A percentile compares a stretch with the other conserved stretches of the same genome.
phyloP scores from a whole-genome alignment of 2,113 vertebrate species.

The Ornithorhynchus anatinus region DNA sequence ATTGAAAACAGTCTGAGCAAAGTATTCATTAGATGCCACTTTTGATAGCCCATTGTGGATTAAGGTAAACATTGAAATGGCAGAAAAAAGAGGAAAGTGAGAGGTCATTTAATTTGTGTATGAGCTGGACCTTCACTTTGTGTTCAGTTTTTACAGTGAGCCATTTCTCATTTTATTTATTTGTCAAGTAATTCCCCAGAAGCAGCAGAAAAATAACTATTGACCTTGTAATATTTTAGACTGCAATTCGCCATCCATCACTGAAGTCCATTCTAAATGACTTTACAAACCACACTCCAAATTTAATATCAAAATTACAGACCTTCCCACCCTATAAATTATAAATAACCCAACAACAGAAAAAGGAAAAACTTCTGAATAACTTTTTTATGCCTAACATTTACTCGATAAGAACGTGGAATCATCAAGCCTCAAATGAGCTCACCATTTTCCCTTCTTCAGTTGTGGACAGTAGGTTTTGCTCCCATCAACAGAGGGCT shows the following conservation, averaged over 20 bases:
- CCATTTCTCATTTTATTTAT: constrained; percentile 24
- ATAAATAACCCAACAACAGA: constrained; percentile 4
- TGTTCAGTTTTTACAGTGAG: not conserved
- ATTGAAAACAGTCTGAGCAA: not conserved
- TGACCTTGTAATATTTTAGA: constrained; percentile 16
- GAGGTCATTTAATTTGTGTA: constrained; percentile 24
- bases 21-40: not conserved
- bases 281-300: constrained; percentile 30
- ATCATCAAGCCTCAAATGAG: no score
- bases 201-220: constrained; percentile 8
- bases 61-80: not conserved
- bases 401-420: no score
- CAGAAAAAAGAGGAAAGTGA: not conserved
- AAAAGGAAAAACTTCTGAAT: no score
- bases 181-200: constrained; percentile 31
- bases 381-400: no score
- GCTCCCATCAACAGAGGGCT: no score
- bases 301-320: constrained; percentile 42
- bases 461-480: no score
- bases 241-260: constrained; percentile 11
- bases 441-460: no score
- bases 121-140: constrained; percentile 13
- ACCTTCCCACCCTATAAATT: constrained; percentile 25
- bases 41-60: not conserved
- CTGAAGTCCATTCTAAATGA: constrained; percentile 22